Conservation (phyloP, 2,888 invertebrate species). For the Acronicta aceris region DNA sequence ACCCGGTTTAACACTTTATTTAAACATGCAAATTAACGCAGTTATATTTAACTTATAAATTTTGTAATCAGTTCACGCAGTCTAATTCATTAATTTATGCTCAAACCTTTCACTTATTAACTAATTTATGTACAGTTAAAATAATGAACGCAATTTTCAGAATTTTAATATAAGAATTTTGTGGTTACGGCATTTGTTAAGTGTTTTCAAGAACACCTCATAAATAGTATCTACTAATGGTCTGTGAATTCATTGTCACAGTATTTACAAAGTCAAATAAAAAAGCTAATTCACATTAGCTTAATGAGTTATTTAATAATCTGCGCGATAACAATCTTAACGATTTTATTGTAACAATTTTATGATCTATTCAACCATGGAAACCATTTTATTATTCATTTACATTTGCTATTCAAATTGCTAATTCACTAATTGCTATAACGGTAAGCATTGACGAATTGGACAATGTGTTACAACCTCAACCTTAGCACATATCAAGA, state of each 20-base stretch:
- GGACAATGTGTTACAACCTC: not conserved
- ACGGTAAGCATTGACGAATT: not conserved
- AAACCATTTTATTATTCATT: conserved; percentile 29
- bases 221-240: conserved; percentile 22
- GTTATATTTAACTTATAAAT: conserved; percentile 20
- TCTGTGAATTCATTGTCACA: conserved; percentile 40
- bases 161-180: not conserved
- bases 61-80: conserved; percentile 34
- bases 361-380: conserved; percentile 40
- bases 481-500: not conserved
- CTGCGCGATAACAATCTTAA: conserved; percentile 37
- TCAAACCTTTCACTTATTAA: conserved; percentile 27
- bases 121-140: conserved; percentile 17
- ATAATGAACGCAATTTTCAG: conserved; percentile 11
- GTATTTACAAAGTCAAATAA: conserved; percentile 24
- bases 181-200: conserved; percentile 16
- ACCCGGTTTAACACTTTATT: conserved; percentile 26
- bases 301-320: conserved; percentile 34
- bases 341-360: conserved; percentile 41
- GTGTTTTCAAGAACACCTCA: conserved; percentile 15
- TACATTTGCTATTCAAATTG: conserved; percentile 6
- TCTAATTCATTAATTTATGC: conserved; percentile 16
- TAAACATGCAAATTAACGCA: conserved; percentile 40
- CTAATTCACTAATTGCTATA: not conserved
- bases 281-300: conserved; percentile 22